A percentile compares a stretch with the other conserved stretches of the same genome.
phyloP scores from a whole-genome alignment of 2,113 vertebrate species.

The Ariopsis seemanni region DNA sequence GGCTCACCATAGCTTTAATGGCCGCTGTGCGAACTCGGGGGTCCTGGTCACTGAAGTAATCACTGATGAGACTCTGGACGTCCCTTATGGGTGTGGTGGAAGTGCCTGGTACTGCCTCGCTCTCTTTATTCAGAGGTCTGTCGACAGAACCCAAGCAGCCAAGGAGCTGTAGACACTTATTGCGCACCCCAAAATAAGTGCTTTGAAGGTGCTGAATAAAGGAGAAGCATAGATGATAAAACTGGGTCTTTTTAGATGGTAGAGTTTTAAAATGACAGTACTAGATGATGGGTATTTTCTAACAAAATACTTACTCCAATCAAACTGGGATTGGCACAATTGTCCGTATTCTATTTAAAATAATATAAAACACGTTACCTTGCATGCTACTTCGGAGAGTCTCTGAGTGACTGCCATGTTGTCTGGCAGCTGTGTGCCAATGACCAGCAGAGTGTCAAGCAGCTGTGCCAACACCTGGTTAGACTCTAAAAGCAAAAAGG shows the following conservation, averaged over 20 bases:
- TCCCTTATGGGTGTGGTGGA: slow-evolving; percentile 68
- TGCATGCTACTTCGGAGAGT: slow-evolving; percentile 89
- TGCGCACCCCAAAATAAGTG: slow-evolving; percentile 91
- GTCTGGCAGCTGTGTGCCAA: slow-evolving; percentile 86
- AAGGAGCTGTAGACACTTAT: slow-evolving; percentile 92
- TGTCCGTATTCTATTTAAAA: not conserved
- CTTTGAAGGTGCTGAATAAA: slow-evolving; percentile 83
- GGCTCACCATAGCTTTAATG: slow-evolving; percentile 91
- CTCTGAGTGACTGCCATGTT: slow-evolving; percentile 76
- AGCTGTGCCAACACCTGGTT: slow-evolving; percentile 96
- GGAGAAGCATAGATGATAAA: not conserved
- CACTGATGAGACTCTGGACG: slow-evolving; percentile 91
- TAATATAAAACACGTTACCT: slow-evolving; percentile 71
- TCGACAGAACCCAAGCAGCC: slow-evolving; percentile 87
- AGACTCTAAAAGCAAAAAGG: slow-evolving; percentile 77
- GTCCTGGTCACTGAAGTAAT: slow-evolving; percentile 93
- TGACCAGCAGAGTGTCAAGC: slow-evolving; percentile 87
- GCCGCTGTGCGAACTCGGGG: slow-evolving; percentile 92
- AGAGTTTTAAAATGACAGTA: not conserved
- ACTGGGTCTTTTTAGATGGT: not conserved
- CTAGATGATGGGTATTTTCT: not conserved
- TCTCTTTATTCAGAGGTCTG: slow-evolving; percentile 76
- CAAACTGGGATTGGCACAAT: not conserved
- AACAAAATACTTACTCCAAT: not conserved
- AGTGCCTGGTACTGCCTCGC: slow-evolving; percentile 62